A percentile compares a stretch with the other conserved stretches of the same genome.
phyloP scores from a whole-genome alignment of 1,140 invertebrate genomes.

The Bombus ignitus region DNA sequence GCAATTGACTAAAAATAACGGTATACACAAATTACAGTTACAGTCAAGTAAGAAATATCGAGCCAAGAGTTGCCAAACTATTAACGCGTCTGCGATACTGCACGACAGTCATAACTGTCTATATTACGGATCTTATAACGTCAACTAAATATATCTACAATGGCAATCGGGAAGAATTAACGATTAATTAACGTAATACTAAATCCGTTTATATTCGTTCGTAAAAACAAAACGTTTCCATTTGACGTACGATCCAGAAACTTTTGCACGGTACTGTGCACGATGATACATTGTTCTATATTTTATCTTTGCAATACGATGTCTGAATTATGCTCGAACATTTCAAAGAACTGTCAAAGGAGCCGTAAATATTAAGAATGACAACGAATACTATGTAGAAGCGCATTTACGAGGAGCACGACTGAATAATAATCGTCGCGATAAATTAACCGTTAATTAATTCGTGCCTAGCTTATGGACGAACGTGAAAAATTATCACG shows the following conservation, averaged over 20 bases:
- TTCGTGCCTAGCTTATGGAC: background rate
- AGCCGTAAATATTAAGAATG: slow-evolving; percentile 15
- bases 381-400: slow-evolving; percentile 9
- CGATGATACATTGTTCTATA: background rate
- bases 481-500: background rate
- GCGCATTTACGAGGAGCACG: background rate
- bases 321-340: background rate
- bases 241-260: background rate
- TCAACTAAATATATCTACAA: background rate
- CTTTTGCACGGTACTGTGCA: background rate
- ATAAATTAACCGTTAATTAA: background rate
- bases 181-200: background rate
- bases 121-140: background rate
- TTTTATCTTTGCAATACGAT: background rate
- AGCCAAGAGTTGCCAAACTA: background rate
- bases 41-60: background rate
- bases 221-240: background rate
- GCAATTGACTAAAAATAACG: background rate
- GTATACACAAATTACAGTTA: slow-evolving; percentile 14
- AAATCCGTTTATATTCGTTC: background rate
- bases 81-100: background rate
- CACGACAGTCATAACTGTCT: too few species aligned
- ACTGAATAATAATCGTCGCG: background rate
- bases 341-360: background rate
- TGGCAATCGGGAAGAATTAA: background rate